Percentiles rank a stretch among this genome's conserved stretches.
These are phyloP conservation scores for Isurus oxyrinchus DNA, from an alignment of 2,113 vertebrate species.

Conservation along the genomic window DNA sequence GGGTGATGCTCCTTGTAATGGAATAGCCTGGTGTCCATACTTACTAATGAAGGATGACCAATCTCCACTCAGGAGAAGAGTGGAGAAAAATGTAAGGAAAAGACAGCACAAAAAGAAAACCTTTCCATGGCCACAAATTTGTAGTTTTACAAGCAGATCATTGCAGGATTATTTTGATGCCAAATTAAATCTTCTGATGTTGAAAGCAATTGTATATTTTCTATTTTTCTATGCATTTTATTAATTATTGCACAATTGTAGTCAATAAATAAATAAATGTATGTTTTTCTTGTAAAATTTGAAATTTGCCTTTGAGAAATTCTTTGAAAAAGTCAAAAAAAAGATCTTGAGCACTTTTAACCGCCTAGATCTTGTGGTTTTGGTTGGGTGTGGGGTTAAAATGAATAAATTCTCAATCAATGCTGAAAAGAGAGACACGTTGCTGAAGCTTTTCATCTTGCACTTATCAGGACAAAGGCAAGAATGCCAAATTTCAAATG, in stretches of 20 bases:
- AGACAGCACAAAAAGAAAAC: background rate
- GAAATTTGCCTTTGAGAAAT: background rate
- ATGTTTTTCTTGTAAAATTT: background rate
- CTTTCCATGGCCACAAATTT: background rate
- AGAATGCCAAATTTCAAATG: too few relatives aligned
- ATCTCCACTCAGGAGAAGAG: background rate
- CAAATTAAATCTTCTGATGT: background rate
- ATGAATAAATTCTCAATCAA: background rate
- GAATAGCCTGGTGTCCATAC: background rate
- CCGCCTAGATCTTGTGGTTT: background rate
- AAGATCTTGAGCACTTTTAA: background rate
- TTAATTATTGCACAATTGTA: background rate
- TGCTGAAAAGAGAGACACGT: too few relatives aligned
- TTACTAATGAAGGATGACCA: background rate
- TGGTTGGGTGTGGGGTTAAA: background rate
- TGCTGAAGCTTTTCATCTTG: too few relatives aligned
- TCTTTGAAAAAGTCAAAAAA: background rate
- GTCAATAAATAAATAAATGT: background rate
- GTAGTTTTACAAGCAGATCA: background rate
- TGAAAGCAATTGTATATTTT: background rate
- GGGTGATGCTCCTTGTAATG: background rate
- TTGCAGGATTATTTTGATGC: background rate
- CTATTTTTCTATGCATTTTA: background rate
- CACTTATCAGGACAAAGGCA: too few relatives aligned
- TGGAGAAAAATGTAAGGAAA: background rate